Evolutionary conservation across 2,797 vertebrate species (phyloP).

Genomic region (Sebastes wilsoni): DNA sequence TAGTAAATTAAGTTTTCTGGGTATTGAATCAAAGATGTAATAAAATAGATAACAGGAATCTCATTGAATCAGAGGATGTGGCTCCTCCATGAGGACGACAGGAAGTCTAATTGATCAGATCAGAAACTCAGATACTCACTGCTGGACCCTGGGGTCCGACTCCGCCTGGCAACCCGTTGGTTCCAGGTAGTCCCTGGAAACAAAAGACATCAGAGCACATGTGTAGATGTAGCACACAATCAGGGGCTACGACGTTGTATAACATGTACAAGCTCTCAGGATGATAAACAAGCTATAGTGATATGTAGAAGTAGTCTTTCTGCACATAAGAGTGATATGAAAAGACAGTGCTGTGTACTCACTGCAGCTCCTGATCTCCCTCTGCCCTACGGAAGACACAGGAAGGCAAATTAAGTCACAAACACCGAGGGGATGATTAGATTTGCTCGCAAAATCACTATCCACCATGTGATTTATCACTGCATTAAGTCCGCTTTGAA

Average conservation of each 20-base stretch:
- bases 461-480: background rate
- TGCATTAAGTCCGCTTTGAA: constrained; percentile 2
- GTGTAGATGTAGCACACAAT: background rate
- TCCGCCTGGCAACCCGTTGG: constrained; percentile 90
- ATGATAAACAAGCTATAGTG: background rate
- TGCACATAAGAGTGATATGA: background rate
- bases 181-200: constrained; percentile 90
- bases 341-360: constrained; percentile 76
- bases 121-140: constrained; percentile 85
- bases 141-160: constrained; percentile 88
- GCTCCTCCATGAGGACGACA: background rate
- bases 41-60: background rate
- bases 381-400: constrained; percentile 90
- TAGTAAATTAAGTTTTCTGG: background rate
- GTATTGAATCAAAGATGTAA: background rate
- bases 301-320: background rate
- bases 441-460: constrained; percentile 32
- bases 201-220: constrained; percentile 29
- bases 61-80: constrained; percentile 1
- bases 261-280: background rate
- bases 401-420: constrained; percentile 74
- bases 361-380: constrained; percentile 94
- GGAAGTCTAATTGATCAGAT: constrained; percentile 2
- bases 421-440: constrained; percentile 36
- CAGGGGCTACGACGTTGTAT: background rate